A percentile compares a stretch with the other conserved stretches of the same genome.
phyloP scores from a whole-genome alignment of 2,797 vertebrate genomes.

The Aldrovandia affinis region DNA sequence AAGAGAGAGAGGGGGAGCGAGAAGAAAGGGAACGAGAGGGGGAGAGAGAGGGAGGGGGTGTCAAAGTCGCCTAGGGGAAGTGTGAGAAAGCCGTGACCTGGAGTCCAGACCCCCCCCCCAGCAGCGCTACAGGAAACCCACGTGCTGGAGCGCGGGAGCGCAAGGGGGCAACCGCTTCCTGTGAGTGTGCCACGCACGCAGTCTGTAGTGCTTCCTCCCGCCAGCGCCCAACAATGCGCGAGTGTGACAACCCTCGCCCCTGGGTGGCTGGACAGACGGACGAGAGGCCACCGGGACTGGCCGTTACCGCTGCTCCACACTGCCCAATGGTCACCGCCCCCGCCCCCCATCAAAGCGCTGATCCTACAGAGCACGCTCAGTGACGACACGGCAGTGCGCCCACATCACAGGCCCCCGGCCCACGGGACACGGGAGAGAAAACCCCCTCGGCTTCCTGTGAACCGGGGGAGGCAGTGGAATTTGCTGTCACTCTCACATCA shows the following conservation, averaged over 20 bases:
- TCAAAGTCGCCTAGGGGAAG: background rate
- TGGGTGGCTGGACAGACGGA: too few species aligned
- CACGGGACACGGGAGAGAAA: background rate
- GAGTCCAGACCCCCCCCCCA: background rate
- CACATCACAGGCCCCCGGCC: background rate
- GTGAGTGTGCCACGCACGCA: background rate
- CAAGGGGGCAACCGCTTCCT: background rate
- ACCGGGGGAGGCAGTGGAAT: background rate
- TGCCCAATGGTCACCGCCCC: background rate
- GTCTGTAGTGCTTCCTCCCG: background rate
- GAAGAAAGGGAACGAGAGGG: too few species aligned
- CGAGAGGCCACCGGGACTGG: too few species aligned
- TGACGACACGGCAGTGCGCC: background rate
- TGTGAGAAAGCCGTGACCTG: background rate
- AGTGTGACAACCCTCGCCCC: background rate
- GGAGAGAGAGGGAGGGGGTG: conserved; percentile 13
- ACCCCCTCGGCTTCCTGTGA: background rate
- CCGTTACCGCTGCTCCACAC: background rate
- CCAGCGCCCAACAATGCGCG: background rate
- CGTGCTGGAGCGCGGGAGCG: background rate
- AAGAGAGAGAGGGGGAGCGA: background rate
- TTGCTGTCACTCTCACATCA: background rate
- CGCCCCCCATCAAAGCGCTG: background rate
- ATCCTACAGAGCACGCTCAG: background rate
- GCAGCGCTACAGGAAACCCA: background rate